These are phyloP conservation scores for Vombatus ursinus DNA, from an alignment of 2,113 vertebrate species.

Conservation along the genomic window DNA sequence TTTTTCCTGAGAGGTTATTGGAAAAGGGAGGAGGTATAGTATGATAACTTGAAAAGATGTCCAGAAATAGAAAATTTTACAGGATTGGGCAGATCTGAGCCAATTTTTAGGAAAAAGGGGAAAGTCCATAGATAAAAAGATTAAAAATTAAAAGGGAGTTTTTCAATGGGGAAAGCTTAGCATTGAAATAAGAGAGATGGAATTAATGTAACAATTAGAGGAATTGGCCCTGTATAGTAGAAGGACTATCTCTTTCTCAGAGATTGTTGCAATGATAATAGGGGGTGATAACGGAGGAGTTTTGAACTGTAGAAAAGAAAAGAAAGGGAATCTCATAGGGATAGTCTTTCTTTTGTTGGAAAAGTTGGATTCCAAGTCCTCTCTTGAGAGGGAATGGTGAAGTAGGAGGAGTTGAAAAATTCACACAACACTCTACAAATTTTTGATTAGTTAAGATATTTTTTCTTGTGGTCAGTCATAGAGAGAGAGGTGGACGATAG, in stretches of 20 bases:
- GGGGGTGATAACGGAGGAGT: background rate
- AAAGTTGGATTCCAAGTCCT: background rate
- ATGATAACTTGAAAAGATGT: too few relatives aligned
- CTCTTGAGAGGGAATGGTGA: background rate
- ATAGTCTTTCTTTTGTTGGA: background rate
- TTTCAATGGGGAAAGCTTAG: too few relatives aligned
- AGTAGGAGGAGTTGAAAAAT: background rate
- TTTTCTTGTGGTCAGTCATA: background rate
- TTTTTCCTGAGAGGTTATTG: too few relatives aligned
- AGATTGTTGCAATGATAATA: background rate
- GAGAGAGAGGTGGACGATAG: background rate
- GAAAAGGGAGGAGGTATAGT: too few relatives aligned
- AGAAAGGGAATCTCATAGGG: background rate
- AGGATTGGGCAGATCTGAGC: too few relatives aligned
- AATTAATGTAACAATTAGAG: too few relatives aligned
- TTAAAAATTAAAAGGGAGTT: too few relatives aligned
- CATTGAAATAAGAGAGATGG: too few relatives aligned
- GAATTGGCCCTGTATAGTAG: too few relatives aligned
- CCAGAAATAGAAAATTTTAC: too few relatives aligned
- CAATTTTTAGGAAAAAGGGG: too few relatives aligned
- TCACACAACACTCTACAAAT: background rate
- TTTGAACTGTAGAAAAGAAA: background rate
- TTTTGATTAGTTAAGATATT: background rate
- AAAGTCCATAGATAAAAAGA: too few relatives aligned
- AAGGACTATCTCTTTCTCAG: background rate